A percentile compares a stretch with the other conserved stretches of the same genome.
Conservation (phyloP, 2,113 vertebrate genomes). For the Zosterops pallidus region DNA sequence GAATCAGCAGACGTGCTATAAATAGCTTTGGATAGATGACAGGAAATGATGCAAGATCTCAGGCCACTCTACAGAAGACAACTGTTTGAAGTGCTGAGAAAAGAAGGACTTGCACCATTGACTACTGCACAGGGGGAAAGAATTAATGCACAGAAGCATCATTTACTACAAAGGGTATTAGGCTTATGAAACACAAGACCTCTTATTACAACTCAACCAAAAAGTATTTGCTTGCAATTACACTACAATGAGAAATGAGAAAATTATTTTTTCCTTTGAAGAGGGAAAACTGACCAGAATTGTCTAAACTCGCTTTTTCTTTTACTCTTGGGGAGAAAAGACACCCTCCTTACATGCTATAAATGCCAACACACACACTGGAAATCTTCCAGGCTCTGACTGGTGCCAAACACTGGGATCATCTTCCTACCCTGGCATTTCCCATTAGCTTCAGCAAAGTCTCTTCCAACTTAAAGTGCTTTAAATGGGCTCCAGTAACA, state of each 20-base stretch:
- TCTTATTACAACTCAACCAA: not conserved
- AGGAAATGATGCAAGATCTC: slow-evolving; percentile 56
- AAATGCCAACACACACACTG: not conserved
- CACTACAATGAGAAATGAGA: not conserved
- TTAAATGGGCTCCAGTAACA: slow-evolving; percentile 14
- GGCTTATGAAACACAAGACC: not conserved
- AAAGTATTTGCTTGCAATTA: not conserved
- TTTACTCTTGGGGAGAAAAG: not conserved
- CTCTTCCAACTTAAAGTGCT: slow-evolving; percentile 14
- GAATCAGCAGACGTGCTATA: slow-evolving; percentile 33
- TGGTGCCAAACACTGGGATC: slow-evolving; percentile 1
- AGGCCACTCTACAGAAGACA: slow-evolving; percentile 21
- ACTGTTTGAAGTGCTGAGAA: slow-evolving; percentile 17
- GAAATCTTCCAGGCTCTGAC: not conserved
- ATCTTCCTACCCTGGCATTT: slow-evolving; percentile 27
- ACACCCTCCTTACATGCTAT: not conserved
- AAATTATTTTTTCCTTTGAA: not conserved
- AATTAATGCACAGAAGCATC: not conserved
- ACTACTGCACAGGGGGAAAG: not conserved
- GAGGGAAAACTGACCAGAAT: not conserved
- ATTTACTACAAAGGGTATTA: not conserved
- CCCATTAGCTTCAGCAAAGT: slow-evolving; percentile 3
- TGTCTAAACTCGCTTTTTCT: not conserved
- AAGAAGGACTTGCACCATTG: not conserved
- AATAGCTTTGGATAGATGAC: slow-evolving; percentile 55